These are phyloP conservation scores for Gorsachius magnificus DNA, from an alignment of 2,797 vertebrate species.

Conservation along the genomic window DNA sequence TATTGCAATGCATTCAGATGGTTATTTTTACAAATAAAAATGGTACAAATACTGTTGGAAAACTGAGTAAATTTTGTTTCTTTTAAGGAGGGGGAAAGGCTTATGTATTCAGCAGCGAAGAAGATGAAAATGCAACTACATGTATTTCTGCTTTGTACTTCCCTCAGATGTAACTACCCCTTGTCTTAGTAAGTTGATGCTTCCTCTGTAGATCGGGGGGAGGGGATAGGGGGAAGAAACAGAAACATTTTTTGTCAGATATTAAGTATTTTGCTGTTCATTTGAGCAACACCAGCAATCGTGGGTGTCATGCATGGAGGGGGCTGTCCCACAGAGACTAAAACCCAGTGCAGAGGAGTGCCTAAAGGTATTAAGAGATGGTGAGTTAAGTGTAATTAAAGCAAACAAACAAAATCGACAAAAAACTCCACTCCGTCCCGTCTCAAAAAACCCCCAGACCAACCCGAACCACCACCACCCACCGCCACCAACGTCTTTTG, in stretches of 20 bases:
- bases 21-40: conserved; percentile 85
- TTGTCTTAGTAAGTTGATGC: background rate
- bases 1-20: conserved; percentile 78
- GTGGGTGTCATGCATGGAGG: background rate
- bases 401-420: background rate
- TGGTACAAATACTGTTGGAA: conserved; percentile 75
- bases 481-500: background rate
- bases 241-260: background rate
- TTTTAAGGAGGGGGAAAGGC: background rate
- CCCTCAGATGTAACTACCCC: background rate
- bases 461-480: too few species aligned
- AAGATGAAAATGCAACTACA: background rate
- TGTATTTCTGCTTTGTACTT: background rate
- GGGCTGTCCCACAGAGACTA: too few species aligned
- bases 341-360: background rate
- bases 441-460: background rate
- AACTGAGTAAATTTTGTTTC: background rate
- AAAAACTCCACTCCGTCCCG: too few species aligned
- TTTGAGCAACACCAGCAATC: background rate
- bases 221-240: too few species aligned
- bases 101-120: background rate
- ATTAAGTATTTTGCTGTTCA: background rate
- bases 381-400: background rate
- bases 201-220: background rate
- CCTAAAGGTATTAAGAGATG: accelerated